Evolutionary conservation across 2,888 invertebrate genomes (phyloP), one percentile per base, ranked within the genome.

Genomic region (Melikaiella ostensackeni): DNA sequence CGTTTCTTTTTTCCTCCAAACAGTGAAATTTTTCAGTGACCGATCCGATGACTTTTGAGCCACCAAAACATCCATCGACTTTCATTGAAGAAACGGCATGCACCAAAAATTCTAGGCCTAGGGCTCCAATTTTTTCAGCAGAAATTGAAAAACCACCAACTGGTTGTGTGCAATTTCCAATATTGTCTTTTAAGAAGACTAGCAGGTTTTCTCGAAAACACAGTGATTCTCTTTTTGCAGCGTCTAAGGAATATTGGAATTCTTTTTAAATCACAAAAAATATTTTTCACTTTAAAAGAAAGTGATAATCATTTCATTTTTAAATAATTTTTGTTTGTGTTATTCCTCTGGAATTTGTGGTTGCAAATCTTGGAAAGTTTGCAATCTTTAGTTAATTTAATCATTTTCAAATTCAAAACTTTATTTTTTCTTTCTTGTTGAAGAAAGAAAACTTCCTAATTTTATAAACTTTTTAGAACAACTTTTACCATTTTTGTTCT

Each of bases 1-100:
- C 93, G 50, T 91, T 92, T 90, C 94, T 92, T 85, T 94, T 94
- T 89, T 95, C 95, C 92, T 95, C 94, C 89, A 95, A 92, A 19
- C 94, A 95, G 82, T 94, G 94, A 75, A 95, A 91, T 85, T 94
- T 93, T 80, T 92, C 91, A 83, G 94, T 94, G 79, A 94, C 90
- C 89, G 94, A 94, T 83, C 94, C 92, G 74, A 94, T 93, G 77
- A 95, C 92, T 84, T 93, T 93, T 16, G 94, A 93, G 16, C 94
- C 94, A 77, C 93, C 93, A 86, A 93, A 93, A 77, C 92, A 92
- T 50, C 93, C 93, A 85, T 93, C 92, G 77, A 93, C 92, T 61
- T 93, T 93, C 74, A 94, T 93, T 84, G 94, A 93, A 24, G 94
- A 94, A 38, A 94, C 93, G 13, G 94, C 91, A 90, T 94, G 94